Conservation (phyloP, 2,113 vertebrate species). For the Takifugu bimaculatus region DNA sequence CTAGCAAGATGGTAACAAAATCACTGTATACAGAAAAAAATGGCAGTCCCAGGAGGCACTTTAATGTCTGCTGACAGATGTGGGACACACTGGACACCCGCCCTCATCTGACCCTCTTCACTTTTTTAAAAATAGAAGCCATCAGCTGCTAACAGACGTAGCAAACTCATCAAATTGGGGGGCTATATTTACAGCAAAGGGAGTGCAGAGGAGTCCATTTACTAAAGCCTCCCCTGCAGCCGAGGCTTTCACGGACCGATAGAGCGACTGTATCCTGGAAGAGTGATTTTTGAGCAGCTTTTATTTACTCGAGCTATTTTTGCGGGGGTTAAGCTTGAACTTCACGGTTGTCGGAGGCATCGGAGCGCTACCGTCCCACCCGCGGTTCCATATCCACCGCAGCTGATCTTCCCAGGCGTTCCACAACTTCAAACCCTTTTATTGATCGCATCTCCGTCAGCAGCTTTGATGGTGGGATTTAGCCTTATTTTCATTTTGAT, state of each 20-base stretch:
- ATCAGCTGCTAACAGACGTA: conserved; percentile 30
- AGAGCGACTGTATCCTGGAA: conserved; percentile 5
- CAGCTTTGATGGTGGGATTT: no score
- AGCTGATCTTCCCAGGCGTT: neutral
- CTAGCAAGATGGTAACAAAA: no score
- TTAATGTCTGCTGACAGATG: no score
- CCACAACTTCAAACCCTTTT: conserved; percentile 5
- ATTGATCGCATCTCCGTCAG: neutral
- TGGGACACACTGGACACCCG: neutral
- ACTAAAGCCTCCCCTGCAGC: conserved; percentile 48
- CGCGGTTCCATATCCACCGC: neutral
- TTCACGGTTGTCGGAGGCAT: conserved; percentile 28
- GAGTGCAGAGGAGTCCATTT: conserved; percentile 19
- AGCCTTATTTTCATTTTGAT: no score
- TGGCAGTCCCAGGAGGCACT: no score
- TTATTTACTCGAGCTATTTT: conserved; percentile 12
- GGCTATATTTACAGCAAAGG: conserved; percentile 47
- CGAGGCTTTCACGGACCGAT: conserved; percentile 45
- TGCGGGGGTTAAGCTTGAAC: conserved; percentile 21
- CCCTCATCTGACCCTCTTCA: neutral
- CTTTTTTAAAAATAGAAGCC: conserved; percentile 15
- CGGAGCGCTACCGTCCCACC: neutral
- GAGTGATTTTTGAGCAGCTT: conserved; percentile 22
- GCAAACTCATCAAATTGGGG: conserved; percentile 45
- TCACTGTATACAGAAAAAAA: no score